Conservation (phyloP, 2,113 vertebrate species). For the Corvus moneduloides region DNA sequence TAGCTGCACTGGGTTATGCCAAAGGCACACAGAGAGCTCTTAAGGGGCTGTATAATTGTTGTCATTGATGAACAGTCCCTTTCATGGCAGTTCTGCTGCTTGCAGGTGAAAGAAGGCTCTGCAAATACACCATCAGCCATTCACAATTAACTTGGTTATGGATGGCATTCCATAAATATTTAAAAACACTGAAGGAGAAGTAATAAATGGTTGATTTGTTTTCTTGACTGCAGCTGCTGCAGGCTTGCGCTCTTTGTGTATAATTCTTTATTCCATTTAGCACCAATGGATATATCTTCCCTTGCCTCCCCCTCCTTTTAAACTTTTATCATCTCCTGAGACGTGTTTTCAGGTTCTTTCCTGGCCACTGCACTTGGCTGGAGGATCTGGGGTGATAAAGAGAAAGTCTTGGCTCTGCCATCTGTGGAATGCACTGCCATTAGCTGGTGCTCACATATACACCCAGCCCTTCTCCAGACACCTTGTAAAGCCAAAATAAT, state of each 20-base stretch:
- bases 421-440: neutral
- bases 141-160: conserved; percentile 57
- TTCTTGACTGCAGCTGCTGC: conserved; percentile 46
- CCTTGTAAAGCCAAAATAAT: neutral
- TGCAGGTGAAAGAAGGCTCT: neutral
- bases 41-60: neutral
- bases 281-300: conserved; percentile 7
- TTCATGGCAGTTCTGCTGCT: neutral
- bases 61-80: conserved; percentile 1
- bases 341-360: neutral
- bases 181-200: conserved; percentile 55
- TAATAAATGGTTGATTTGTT: conserved; percentile 63
- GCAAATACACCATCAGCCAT: neutral
- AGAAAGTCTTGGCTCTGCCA: neutral
- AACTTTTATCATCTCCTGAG: neutral
- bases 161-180: conserved; percentile 53
- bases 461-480: neutral
- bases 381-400: neutral
- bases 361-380: neutral
- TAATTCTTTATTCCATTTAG: conserved; percentile 48
- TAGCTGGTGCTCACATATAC: neutral
- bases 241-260: neutral
- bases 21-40: neutral
- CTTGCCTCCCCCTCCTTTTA: neutral
- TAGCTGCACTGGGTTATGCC: neutral